Percentiles rank a stretch among this genome's conserved stretches.
phyloP scores from a whole-genome alignment of 2,113 vertebrate species.

The Accipiter cooperii region DNA sequence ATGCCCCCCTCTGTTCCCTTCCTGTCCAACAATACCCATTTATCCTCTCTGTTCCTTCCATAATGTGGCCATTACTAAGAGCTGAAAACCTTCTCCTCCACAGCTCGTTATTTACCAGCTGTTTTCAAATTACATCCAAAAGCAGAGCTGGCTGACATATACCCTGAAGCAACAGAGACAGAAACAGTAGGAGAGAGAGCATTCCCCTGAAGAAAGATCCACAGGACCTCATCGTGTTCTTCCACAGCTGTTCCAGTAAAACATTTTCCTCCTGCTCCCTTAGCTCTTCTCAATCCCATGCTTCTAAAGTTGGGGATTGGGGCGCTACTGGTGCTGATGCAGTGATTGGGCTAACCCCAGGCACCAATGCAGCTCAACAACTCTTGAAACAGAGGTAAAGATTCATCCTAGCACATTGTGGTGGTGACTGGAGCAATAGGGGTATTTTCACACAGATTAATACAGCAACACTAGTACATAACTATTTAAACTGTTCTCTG shows the following conservation, averaged over 20 bases:
- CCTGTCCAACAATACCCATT: background rate
- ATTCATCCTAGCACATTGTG: background rate
- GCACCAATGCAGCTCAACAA: background rate
- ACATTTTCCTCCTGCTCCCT: background rate
- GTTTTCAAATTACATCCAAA: background rate
- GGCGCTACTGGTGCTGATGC: background rate
- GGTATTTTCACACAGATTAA: slow-evolving; percentile 21
- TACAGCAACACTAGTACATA: background rate
- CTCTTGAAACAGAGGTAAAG: background rate
- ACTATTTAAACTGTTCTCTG: slow-evolving; percentile 4
- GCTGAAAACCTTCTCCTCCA: background rate
- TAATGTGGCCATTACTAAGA: background rate
- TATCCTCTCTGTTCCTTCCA: background rate
- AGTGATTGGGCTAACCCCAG: background rate
- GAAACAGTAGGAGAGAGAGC: background rate
- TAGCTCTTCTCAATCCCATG: background rate
- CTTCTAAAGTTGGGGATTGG: background rate
- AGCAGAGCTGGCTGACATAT: background rate
- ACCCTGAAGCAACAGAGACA: background rate
- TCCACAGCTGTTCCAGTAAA: background rate
- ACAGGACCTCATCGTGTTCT: background rate
- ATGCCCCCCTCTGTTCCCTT: background rate
- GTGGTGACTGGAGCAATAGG: background rate
- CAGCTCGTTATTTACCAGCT: background rate
- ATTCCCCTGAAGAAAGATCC: background rate